These are phyloP conservation scores for Sardina pilchardus DNA, from an alignment of 2,113 vertebrate species.

Conservation along the genomic window DNA sequence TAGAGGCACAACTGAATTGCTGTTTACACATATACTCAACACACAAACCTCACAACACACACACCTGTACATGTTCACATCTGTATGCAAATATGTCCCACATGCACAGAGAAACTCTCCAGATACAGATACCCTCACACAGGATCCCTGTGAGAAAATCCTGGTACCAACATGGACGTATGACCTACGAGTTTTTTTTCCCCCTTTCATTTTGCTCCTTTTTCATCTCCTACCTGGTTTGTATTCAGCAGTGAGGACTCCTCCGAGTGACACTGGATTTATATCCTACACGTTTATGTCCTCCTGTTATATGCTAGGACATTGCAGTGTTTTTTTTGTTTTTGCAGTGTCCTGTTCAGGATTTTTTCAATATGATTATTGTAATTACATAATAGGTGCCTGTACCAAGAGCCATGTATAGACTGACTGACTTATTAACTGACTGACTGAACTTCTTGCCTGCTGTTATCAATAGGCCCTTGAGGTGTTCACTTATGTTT, in stretches of 20 bases:
- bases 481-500: not conserved
- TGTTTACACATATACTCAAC: not conserved
- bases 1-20: not conserved
- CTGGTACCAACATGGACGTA: not conserved
- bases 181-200: not conserved
- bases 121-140: not conserved
- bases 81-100: not conserved
- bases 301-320: not conserved
- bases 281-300: not conserved
- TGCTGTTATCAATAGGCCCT: not conserved
- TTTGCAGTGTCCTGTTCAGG: not conserved
- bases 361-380: not conserved
- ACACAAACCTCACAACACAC: not conserved
- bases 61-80: constrained; percentile 24
- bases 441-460: not conserved
- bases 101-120: constrained; percentile 20
- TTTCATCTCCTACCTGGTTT: not conserved
- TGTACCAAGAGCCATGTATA: constrained; percentile 1
- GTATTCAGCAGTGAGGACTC: not conserved
- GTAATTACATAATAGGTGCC: not conserved
- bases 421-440: not conserved
- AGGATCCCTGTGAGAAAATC: not conserved
- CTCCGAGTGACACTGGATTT: not conserved
- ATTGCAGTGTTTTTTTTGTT: not conserved
- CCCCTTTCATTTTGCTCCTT: not conserved